Conservation (phyloP, 2,888 invertebrate genomes). For the Stictocephala bisonia region DNA sequence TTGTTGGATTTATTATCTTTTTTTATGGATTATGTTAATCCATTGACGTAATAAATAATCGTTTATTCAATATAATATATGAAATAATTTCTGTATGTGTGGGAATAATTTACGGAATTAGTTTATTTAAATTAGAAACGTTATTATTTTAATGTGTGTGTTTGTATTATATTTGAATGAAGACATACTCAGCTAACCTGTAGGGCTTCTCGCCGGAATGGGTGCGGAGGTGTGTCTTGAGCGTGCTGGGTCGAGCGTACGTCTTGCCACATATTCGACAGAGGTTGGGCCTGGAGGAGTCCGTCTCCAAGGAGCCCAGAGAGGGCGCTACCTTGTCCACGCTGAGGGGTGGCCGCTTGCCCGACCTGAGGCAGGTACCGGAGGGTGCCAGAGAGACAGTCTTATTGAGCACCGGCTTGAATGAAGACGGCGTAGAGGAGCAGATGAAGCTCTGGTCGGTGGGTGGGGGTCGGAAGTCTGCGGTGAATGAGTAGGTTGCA, state of each 20-base stretch:
- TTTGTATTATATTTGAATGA: too few species aligned
- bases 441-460: slow-evolving; percentile 66
- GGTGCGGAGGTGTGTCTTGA: slow-evolving; percentile 96
- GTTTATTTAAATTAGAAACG: background rate
- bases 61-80: too few species aligned
- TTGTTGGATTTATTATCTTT: too few species aligned
- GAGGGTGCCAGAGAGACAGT: slow-evolving; percentile 62
- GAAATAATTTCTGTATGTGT: background rate
- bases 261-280: slow-evolving; percentile 80
- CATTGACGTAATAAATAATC: too few species aligned
- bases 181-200: slow-evolving; percentile 67
- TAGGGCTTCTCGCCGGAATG: slow-evolving; percentile 97
- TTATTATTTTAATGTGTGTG: background rate
- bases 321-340: slow-evolving; percentile 20
- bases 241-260: slow-evolving; percentile 94
- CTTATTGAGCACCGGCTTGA: slow-evolving; percentile 70
- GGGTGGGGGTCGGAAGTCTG: slow-evolving; percentile 79
- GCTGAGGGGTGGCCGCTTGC: slow-evolving; percentile 21
- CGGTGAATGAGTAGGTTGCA: slow-evolving; percentile 85
- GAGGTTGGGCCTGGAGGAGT: slow-evolving; percentile 85
- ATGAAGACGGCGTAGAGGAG: slow-evolving; percentile 64
- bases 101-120: background rate
- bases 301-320: slow-evolving; percentile 60
- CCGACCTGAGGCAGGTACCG: slow-evolving; percentile 14
- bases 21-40: too few species aligned